phyloP scores from a whole-genome alignment of 2,888 invertebrate species.

The Dione juno region DNA sequence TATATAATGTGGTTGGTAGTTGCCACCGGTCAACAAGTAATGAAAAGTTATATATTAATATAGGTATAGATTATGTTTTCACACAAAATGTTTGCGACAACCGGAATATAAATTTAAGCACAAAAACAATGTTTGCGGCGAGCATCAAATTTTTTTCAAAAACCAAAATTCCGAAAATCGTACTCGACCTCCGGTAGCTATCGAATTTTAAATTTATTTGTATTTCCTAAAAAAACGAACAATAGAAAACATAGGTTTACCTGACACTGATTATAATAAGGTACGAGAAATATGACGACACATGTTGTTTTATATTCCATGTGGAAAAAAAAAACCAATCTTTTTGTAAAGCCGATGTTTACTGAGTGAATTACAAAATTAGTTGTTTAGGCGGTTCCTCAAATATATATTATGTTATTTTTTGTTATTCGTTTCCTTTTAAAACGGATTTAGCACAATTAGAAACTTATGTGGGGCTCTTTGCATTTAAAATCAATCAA shows the following conservation, averaged over 20 bases:
- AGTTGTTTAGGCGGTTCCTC: constrained; percentile 61
- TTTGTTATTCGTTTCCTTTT: constrained; percentile 61
- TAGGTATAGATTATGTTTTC: neutral
- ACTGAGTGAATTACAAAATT: constrained; percentile 72
- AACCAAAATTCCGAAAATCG: constrained; percentile 76
- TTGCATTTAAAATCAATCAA: constrained; percentile 57
- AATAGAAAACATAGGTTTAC: constrained; percentile 73
- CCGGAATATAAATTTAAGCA: constrained; percentile 51
- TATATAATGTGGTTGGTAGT: too few species aligned
- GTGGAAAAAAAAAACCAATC: constrained; percentile 41
- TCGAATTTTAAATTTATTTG: constrained; percentile 78
- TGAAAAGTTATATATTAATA: too few species aligned
- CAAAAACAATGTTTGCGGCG: constrained; percentile 83
- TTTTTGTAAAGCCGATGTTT: constrained; percentile 53
- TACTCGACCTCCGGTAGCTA: constrained; percentile 79
- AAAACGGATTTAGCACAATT: constrained; percentile 77
- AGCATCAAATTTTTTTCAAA: constrained; percentile 74
- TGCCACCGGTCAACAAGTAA: too few species aligned
- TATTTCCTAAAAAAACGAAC: constrained; percentile 78
- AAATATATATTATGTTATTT: constrained; percentile 67
- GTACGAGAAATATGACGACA: constrained; percentile 79
- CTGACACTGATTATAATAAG: constrained; percentile 81
- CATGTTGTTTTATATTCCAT: constrained; percentile 68
- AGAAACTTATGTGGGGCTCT: constrained; percentile 57
- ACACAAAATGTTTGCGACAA: constrained; percentile 35